Evolutionary conservation across 2,797 vertebrate species (phyloP).

Genomic region (Cyclopterus lumpus): DNA sequence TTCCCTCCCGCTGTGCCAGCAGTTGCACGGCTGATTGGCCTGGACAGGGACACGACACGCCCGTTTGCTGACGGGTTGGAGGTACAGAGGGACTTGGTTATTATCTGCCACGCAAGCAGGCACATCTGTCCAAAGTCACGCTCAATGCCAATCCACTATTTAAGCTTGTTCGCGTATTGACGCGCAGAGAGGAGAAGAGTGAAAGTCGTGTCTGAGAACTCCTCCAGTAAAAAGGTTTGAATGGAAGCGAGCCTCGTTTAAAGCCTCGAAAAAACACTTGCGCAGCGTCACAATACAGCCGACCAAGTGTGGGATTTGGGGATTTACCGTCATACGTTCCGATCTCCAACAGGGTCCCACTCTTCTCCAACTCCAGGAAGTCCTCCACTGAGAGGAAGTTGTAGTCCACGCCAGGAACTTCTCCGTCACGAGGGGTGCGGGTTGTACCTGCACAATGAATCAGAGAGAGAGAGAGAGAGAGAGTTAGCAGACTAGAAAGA

Average conservation of each 20-base stretch:
- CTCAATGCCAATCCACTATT: neutral
- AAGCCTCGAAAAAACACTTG: neutral
- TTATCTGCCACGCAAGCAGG: neutral
- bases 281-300: neutral
- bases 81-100: neutral
- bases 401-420: slow-evolving; percentile 97
- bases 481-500: slow-evolving; percentile 29
- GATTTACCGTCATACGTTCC: slow-evolving; percentile 96
- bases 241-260: neutral
- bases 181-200: neutral
- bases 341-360: slow-evolving; percentile 95
- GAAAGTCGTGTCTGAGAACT: neutral
- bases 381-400: slow-evolving; percentile 95
- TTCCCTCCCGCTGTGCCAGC: slow-evolving; percentile 15
- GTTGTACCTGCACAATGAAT: slow-evolving; percentile 90
- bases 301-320: neutral
- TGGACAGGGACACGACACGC: slow-evolving; percentile 4
- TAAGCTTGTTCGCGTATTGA: neutral
- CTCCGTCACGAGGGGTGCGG: slow-evolving; percentile 93
- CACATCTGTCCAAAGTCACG: slow-evolving; percentile 1
- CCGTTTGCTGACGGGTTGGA: neutral
- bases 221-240: neutral
- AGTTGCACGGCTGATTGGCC: slow-evolving; percentile 22
- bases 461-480: slow-evolving; percentile 28
- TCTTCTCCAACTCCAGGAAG: slow-evolving; percentile 93